A percentile compares a stretch with the other conserved stretches of the same genome.
These are phyloP conservation scores for Eumerus sabulonum DNA, from an alignment of 2,888 invertebrate genomes.

Conservation along the genomic window DNA sequence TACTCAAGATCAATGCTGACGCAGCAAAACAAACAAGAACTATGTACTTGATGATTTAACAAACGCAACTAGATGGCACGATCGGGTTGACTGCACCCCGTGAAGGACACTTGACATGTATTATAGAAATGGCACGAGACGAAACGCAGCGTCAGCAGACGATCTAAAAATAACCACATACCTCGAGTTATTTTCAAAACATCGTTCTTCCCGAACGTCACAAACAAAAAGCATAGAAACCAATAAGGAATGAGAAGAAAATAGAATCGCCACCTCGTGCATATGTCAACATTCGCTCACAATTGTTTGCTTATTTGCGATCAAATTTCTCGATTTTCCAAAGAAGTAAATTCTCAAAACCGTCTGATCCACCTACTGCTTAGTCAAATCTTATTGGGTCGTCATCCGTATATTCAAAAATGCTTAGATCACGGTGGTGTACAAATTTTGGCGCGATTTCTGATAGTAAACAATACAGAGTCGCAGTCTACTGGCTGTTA, in stretches of 20 bases:
- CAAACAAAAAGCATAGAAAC: neutral
- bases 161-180: constrained; percentile 34
- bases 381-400: no score
- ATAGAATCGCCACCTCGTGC: constrained; percentile 1
- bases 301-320: constrained; percentile 24
- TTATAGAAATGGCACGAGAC: constrained; percentile 3
- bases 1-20: no score
- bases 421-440: no score
- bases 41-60: no score
- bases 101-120: constrained; percentile 33
- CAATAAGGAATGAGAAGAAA: constrained; percentile 12
- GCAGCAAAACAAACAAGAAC: no score
- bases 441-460: no score
- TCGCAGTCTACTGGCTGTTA: no score
- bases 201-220: neutral
- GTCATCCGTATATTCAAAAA: no score
- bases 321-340: neutral
- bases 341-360: no score
- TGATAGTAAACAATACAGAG: no score
- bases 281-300: constrained; percentile 30
- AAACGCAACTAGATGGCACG: no score
- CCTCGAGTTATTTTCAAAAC: constrained; percentile 29
- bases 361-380: no score
- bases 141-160: constrained; percentile 17
- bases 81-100: constrained; percentile 42